Evolutionary conservation across 2,797 vertebrate genomes (phyloP).

Genomic region (Lepidocolaptes lacrymiger): DNA sequence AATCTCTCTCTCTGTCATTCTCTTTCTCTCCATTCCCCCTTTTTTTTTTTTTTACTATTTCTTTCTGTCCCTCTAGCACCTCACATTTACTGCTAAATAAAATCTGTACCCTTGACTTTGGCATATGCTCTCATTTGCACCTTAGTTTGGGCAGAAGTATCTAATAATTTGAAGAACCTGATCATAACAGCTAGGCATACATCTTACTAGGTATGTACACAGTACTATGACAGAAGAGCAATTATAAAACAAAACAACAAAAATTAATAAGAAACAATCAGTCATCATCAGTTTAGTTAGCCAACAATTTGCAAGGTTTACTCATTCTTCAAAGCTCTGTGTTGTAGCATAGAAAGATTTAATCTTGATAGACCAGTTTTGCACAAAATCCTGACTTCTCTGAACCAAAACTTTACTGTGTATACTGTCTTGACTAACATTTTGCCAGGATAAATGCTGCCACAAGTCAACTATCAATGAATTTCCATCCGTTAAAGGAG

Average conservation of each 20-base stretch:
- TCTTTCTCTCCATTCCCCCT: neutral
- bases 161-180: neutral
- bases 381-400: neutral
- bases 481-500: neutral
- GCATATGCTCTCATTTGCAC: neutral
- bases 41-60: neutral
- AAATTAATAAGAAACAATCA: neutral
- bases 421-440: neutral
- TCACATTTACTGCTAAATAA: neutral
- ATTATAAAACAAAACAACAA: neutral
- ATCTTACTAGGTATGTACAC: neutral
- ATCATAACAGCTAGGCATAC: neutral
- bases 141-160: neutral
- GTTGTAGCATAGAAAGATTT: neutral
- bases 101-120: neutral
- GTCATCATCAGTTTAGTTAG: neutral
- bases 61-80: neutral
- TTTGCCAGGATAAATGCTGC: neutral
- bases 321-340: neutral
- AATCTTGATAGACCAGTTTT: neutral
- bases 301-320: neutral
- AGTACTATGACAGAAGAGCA: neutral
- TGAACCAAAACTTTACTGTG: neutral
- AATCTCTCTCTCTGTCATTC: neutral
- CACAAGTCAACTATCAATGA: neutral